phyloP scores from a whole-genome alignment of 2,797 vertebrate genomes.

The Podarcis siculus region DNA sequence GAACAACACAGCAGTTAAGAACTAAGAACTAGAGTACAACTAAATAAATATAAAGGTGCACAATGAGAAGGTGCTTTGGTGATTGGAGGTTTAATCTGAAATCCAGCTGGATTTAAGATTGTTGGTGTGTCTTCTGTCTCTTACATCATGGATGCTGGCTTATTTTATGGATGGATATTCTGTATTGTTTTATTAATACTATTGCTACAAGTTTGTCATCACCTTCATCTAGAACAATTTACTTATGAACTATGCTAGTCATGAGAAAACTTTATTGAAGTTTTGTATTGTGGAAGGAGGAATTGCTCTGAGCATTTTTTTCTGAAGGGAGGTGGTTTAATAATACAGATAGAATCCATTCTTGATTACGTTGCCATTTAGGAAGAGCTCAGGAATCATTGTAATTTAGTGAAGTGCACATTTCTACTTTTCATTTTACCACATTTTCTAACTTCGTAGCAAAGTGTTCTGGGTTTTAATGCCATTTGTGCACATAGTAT shows the following conservation, averaged over 20 bases:
- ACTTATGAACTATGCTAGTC: background rate
- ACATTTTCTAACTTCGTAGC: constrained; percentile 27
- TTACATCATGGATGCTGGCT: no score
- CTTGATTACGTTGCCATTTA: constrained; percentile 45
- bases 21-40: background rate
- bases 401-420: constrained; percentile 16
- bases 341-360: constrained; percentile 26
- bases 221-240: no score
- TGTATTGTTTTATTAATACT: no score
- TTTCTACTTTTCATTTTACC: constrained; percentile 33
- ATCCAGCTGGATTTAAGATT: no score
- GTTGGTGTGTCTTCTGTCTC: no score
- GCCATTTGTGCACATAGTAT: constrained; percentile 3
- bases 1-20: background rate
- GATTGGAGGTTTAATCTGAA: no score
- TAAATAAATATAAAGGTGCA: background rate
- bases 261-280: constrained; percentile 17
- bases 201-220: no score
- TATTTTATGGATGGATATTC: no score
- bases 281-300: background rate
- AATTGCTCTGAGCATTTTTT: constrained; percentile 2
- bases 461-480: constrained; percentile 27
- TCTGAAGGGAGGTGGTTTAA: constrained; percentile 21
- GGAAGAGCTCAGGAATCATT: background rate
- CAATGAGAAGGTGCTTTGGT: background rate